Base-by-base conservation (phyloP, 2,888 invertebrate species). In the Reticulitermes lucifugus region DNA sequence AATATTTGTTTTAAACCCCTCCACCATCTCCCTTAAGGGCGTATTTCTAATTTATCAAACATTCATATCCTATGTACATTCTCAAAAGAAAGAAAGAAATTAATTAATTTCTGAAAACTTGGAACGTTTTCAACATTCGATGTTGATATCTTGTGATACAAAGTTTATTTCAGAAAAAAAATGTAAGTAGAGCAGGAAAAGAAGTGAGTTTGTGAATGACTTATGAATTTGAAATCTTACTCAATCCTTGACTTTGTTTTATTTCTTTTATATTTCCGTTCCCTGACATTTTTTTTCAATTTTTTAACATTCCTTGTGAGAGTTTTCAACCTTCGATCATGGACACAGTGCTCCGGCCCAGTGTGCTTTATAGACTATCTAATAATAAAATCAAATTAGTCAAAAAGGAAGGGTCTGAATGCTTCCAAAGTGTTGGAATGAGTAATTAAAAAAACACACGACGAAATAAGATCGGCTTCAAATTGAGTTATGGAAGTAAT, bases 401-500 rank as follows among this genome's bases (percentile, higher is more conserved):
- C 75, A 83, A 85, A 82, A 82, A 85, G 82, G 71, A 83, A 59
- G 77, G 79, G 83, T 22, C 73, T 82, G 75, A 85, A 75, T 85
- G 65, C 79, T 75, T 85, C 83, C 77, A 60, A 84, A 86, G 77
- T 84, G 86, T 88, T 90, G 90, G 90, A 89, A 89, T 89, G 90
- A 89, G 90, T 90, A 91, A 91, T 91, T 90, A 91, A 91, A 91
- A 90, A 91, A 90, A 90, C 89, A 90, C 90, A 86, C 86, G 79
- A 86, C 85, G 80, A 84, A 81, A 84, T 84, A 84, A 84, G 90
- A 91, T 91, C 90, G 90, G 90, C 90, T 90, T 90, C 90, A 90
- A 90, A 90, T 91, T 91, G 90, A 90, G 90, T 91, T 91, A 91
- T 90, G 89, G 89, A 89, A 88, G 90, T 89, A 91, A 90, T 90